Evolutionary conservation across 2,113 vertebrate genomes (phyloP), one percentile per base, ranked within the genome.

Genomic region (Tor tambroides): DNA sequence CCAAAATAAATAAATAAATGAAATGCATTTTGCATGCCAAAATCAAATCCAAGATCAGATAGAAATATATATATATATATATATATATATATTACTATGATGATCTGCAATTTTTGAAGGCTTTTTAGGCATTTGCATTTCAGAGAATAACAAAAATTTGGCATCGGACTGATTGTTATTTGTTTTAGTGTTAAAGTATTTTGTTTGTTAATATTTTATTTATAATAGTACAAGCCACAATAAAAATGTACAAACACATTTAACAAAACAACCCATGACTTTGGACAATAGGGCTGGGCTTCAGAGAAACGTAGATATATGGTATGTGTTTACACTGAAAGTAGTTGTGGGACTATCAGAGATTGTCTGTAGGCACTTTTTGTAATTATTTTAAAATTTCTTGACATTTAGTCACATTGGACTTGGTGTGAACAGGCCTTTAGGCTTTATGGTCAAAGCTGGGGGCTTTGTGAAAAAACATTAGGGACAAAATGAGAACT

Each of bases 381-480:
- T 49, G 41, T 76, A 41, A 28, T 26, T 76, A 8, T 49, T 26
- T 75, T 0, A 46, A 15, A 0, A 46, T 26, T 15, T 49, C 4
- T n/a, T 76, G 23, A 17, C 41, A 49, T 75, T 9, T 26, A 8
- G 2, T 76, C n/a, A 76, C 74, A 49, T 49, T 76, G 38, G 32
- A 41, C 59, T 41, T 81, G 7, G 23, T 46, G 63, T 69, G 63
- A 83, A 71, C 63, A 71, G 80, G 28, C 17, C 28, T 83, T 83
- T 32, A 23, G 26, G 61, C 43, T 83, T 71, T 21, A 49, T 83
- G 63, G n/a, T 32, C 38, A 30, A 14, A 67, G 61, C 17, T 67
- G 32, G n/a, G 12, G n/a, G 10, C 19, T 54, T 54, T 26, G 6
- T 43, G 17, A 30, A 21, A 19, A 67, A 63, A 41, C 23, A 30